Conservation (phyloP, 2,888 invertebrate genomes). For the Tenthredo mesomela region DNA sequence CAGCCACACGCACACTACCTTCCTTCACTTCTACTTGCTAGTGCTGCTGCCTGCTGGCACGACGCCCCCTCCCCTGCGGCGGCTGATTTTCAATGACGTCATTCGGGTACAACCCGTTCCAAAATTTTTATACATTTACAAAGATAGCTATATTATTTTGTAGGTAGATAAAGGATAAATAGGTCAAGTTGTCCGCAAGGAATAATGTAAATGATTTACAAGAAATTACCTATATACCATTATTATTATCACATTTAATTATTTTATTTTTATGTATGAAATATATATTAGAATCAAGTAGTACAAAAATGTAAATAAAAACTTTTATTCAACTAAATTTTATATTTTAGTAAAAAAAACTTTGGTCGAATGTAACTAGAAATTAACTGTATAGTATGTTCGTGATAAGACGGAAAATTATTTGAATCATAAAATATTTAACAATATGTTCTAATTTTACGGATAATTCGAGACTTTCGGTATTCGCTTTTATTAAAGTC, state of each 20-base stretch:
- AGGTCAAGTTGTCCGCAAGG: not conserved
- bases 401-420: not conserved
- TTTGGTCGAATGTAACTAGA: conserved; percentile 32
- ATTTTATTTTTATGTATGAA: not conserved
- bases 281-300: not conserved
- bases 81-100: conserved; percentile 29
- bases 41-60: conserved; percentile 48
- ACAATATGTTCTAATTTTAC: not conserved
- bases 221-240: not conserved
- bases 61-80: conserved; percentile 36
- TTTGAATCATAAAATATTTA: conserved; percentile 2
- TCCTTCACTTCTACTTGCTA: conserved; percentile 27
- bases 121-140: conserved; percentile 1
- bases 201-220: not conserved
- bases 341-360: not conserved
- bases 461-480: not conserved
- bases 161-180: not conserved
- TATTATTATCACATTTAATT: not conserved
- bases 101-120: conserved; percentile 22
- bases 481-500: not conserved
- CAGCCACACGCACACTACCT: conserved; percentile 61
- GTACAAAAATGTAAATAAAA: not conserved
- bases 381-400: not conserved
- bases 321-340: not conserved
- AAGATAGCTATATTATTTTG: not conserved